Base-by-base conservation (phyloP, 2,888 invertebrate species). In the Aporophyla nigra region DNA sequence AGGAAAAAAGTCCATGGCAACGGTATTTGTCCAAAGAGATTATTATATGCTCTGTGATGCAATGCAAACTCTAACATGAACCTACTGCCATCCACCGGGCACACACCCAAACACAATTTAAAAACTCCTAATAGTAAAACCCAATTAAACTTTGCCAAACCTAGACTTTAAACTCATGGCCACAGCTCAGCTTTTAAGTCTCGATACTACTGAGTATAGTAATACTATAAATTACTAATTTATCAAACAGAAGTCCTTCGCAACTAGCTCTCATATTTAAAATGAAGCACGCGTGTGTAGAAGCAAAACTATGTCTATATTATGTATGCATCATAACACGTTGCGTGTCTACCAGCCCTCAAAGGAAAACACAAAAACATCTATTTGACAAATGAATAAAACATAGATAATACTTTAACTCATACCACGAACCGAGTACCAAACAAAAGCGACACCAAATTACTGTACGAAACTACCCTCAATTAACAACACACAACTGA, bases 391-490 rank as follows among this genome's bases (percentile, higher is more conserved):
- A 63, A 82, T 76, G 21, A 83, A 74, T 59, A 49, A 33, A 46
- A 82, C 33, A 67, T 56, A 33, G 14, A 43, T 16, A 27, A 73
- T 53, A 53, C 16, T 27, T 43, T 19, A 46, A 58, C 58, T 46
- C 56, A 65, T 71, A 53, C 53, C 53, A 9, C 19, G 46, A 27
- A 71, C 33, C 0, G 14, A 5, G n/a, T 46, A 21, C 12, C 10
- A 56, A 67, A 75, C 56, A 79, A 82, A 76, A 21, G 49, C 12
- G 24, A 66, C 78, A 46, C 24, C 2, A 49, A 75, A 80, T 83
- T 40, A 83, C 77, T 78, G n/a, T 67, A 1, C n/a, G 12, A 24
- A 40, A 58, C 83, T 58, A 83, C 70, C 66, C 70, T 56, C 78
- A 67, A 43, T 74, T 80, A 53, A 46, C 46, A 51, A 67, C 80